Conservation (phyloP, 2,113 vertebrate species). For the Plecotus auritus region DNA sequence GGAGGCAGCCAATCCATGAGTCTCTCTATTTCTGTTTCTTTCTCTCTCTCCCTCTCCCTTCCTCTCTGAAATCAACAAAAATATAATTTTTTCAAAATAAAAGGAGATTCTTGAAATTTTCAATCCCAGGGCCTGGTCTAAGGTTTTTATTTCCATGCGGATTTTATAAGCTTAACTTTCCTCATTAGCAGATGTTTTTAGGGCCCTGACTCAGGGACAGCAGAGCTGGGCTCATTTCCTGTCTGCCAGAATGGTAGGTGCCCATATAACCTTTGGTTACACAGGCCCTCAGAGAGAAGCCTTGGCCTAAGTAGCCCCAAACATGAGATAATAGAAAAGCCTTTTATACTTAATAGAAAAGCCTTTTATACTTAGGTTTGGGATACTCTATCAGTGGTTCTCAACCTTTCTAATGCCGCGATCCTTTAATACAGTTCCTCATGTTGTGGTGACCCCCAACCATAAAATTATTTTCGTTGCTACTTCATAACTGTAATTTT, state of each 20-base stretch:
- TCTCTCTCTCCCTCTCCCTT: no score
- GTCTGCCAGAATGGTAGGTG: not conserved
- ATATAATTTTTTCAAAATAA: not conserved
- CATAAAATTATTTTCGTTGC: no score
- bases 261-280: not conserved
- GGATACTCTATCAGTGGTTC: no score
- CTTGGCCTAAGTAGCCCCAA: not conserved
- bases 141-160: not conserved
- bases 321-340: not conserved
- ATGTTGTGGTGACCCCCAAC: no score
- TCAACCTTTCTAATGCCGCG: no score
- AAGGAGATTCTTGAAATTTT: not conserved
- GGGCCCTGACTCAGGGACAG: not conserved
- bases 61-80: no score
- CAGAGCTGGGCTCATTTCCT: slow-evolving; percentile 13
- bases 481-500: no score
- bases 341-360: slow-evolving; percentile 41
- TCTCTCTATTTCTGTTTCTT: no score
- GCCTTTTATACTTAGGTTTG: slow-evolving; percentile 36
- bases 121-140: not conserved
- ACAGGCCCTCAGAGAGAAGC: not conserved
- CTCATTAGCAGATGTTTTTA: not conserved
- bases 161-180: slow-evolving; percentile 10
- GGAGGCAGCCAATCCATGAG: no score
- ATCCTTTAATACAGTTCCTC: no score